Conservation (phyloP, 2,888 invertebrate genomes). For the Lysandra coridon region DNA sequence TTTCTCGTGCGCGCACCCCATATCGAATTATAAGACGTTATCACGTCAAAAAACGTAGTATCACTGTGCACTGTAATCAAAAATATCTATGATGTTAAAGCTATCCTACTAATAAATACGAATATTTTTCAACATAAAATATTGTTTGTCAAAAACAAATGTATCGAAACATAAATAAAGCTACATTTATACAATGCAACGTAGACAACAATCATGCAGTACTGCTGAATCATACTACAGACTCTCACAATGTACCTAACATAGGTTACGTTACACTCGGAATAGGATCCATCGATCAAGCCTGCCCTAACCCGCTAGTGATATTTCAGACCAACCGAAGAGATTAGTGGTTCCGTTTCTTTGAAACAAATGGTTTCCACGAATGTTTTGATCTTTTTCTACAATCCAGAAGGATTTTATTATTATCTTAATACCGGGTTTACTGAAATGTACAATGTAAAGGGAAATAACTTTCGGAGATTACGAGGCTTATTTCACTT, state of each 20-base stretch:
- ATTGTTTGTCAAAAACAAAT: no score
- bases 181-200: no score
- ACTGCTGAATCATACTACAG: neutral
- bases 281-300: conserved; percentile 25
- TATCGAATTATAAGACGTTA: no score
- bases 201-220: neutral
- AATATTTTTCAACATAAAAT: no score
- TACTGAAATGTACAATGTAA: neutral
- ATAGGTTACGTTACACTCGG: neutral
- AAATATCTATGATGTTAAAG: no score
- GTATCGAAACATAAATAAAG: no score
- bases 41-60: no score
- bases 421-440: conserved; percentile 15
- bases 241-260: conserved; percentile 1
- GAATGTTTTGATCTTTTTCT: conserved; percentile 16
- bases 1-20: no score
- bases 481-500: conserved; percentile 21
- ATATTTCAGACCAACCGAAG: conserved; percentile 27
- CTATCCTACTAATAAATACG: no score
- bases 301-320: conserved; percentile 10
- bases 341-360: conserved; percentile 12
- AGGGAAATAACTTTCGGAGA: conserved; percentile 19
- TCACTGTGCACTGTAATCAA: no score
- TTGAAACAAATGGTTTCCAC: conserved; percentile 25
- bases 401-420: neutral